Percentiles rank a stretch among this genome's conserved stretches.
Evolutionary conservation across 23 tunicate species (phyloP).

Genomic region (Halocynthia roretzi): DNA sequence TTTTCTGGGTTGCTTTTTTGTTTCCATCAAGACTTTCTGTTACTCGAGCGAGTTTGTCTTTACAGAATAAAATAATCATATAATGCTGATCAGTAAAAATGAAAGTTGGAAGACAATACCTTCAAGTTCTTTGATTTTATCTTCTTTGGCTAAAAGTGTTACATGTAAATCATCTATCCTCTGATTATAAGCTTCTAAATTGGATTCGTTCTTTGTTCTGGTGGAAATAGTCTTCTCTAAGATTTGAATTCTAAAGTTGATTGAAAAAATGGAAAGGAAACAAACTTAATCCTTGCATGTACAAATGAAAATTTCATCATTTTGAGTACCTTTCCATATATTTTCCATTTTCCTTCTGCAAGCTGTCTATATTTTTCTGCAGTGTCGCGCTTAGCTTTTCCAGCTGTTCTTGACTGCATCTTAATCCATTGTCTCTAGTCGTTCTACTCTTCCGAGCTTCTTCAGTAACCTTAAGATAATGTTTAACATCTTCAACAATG

Average conservation of each 20-base stretch:
- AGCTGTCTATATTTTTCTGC: not conserved
- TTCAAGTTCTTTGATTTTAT: constrained; percentile 23
- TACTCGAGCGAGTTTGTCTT: not conserved
- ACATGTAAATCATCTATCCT: constrained; percentile 29
- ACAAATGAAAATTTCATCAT: not conserved
- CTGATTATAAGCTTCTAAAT: constrained; percentile 18
- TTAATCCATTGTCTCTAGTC: not conserved
- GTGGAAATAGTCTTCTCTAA: not conserved
- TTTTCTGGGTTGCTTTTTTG: constrained; percentile 6
- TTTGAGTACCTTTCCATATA: not conserved
- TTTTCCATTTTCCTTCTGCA: not conserved
- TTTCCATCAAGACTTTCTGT: not conserved
- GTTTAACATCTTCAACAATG: too few relatives aligned
- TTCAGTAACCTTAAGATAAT: too few relatives aligned
- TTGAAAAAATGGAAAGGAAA: not conserved
- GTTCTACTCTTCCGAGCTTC: too few relatives aligned
- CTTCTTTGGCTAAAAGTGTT: constrained; percentile 24
- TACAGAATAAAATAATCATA: not conserved
- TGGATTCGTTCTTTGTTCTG: not conserved
- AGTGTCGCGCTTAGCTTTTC: not conserved
- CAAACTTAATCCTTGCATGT: too few relatives aligned
- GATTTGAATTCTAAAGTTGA: not conserved
- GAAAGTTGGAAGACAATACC: not conserved
- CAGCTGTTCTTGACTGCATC: not conserved
- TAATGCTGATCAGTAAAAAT: not conserved